phyloP scores from a whole-genome alignment of 2,113 vertebrate species.

The Xyliphius kryptos region DNA sequence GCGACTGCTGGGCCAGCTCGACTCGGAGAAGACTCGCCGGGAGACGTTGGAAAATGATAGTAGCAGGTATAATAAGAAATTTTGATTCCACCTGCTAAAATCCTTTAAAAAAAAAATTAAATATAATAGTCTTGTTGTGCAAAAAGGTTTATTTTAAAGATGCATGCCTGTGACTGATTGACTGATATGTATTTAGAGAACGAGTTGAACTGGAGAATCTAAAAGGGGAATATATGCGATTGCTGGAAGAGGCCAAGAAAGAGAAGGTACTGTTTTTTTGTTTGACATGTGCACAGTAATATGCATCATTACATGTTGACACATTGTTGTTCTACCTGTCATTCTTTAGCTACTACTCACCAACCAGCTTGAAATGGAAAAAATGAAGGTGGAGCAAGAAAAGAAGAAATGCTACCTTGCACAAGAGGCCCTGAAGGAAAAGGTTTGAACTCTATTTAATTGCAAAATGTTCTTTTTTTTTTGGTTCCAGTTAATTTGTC shows the following conservation, averaged over 20 bases:
- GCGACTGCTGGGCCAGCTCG: slow-evolving; percentile 76
- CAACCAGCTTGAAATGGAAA: slow-evolving; percentile 97
- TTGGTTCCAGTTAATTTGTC: too few species aligned
- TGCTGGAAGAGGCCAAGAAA: slow-evolving; percentile 81
- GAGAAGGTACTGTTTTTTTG: slow-evolving; percentile 67
- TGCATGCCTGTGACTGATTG: too few species aligned
- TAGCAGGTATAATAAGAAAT: slow-evolving; percentile 64
- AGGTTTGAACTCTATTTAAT: slow-evolving; percentile 71
- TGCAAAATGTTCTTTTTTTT: too few species aligned
- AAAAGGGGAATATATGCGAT: slow-evolving; percentile 77
- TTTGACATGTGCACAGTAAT: too few species aligned
- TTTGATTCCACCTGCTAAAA: too few species aligned
- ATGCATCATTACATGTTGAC: too few species aligned
- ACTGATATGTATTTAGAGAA: slow-evolving; percentile 63
- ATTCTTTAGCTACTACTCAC: slow-evolving; percentile 68
- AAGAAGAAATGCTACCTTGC: slow-evolving; percentile 86
- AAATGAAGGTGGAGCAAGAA: slow-evolving; percentile 96
- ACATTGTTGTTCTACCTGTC: background rate
- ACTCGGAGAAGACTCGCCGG: slow-evolving; percentile 75
- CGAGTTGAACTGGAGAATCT: slow-evolving; percentile 86
- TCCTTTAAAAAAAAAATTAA: too few species aligned
- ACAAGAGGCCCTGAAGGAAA: slow-evolving; percentile 89
- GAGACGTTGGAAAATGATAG: slow-evolving; percentile 87
- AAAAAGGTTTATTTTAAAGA: too few species aligned
- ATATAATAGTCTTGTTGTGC: too few species aligned